Evolutionary conservation across 2,888 invertebrate species (phyloP), one percentile per base, ranked within the genome.

Genomic region (Chalcosyrphus nemorum): DNA sequence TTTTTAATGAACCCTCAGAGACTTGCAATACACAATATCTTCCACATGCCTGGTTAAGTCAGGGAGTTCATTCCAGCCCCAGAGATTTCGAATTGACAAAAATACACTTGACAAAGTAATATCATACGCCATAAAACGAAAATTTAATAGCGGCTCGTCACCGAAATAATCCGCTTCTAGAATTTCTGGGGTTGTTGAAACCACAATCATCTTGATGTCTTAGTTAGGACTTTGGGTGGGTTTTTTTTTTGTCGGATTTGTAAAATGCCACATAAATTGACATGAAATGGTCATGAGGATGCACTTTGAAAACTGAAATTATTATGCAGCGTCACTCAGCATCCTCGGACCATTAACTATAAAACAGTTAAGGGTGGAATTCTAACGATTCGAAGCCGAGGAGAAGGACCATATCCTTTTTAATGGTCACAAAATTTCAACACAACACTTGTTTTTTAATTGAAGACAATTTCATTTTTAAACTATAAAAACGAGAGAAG

Each of bases 391-490:
- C 45, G n/a, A n/a, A n/a, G n/a, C n/a, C n/a, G n/a, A 47, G 57
- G 17, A 68, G 45, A 17, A 13, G 19, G 15, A 32, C 7, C 43
- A 35, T 50, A 54, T 66, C 65, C 29, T 5, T 7, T 52, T 84
- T 84, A 80, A 84, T 84, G 75, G 80, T 75, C 80, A 75, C 80
- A 75, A 50, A 68, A 77, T 84, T 84, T 84, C 74, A 70, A 74
- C 78, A 63, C 74, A 75, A 84, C 84, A 84, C 84, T 84, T 84
- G 84, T 84, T 84, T 80, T 84, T 84, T 84, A 84, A 84, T 84
- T 84, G 84, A 84, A 80, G 84, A 84, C 84, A 84, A 84, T 84
- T 84, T 84, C 80, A 84, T 84, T 84, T 80, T 75, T 38, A 75
- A 84, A 80, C 84, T 84, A 70, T 75, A 70, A 78, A 65, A 75